A percentile compares a stretch with the other conserved stretches of the same genome.
Evolutionary conservation across 2,797 vertebrate genomes (phyloP).

Genomic region (Chrosomus eos): DNA sequence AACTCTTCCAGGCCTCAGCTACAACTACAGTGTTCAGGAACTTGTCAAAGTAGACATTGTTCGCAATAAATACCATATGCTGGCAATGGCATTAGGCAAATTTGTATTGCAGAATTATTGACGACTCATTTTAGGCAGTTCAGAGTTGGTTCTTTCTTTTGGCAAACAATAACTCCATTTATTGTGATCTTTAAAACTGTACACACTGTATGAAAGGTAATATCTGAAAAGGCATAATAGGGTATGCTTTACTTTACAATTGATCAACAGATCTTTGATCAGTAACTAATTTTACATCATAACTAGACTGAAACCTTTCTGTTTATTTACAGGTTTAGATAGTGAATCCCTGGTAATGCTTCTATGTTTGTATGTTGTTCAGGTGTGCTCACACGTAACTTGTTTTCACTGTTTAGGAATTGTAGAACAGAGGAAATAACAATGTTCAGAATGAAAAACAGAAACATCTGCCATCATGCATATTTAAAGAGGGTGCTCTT

Average conservation of each 20-base stretch:
- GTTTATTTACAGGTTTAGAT: constrained; percentile 5
- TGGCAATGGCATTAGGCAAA: neutral
- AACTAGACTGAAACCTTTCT: too few relatives aligned
- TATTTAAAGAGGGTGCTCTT: constrained; percentile 52
- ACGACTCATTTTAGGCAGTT: neutral
- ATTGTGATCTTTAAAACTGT: neutral
- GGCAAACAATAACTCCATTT: neutral
- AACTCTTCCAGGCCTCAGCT: neutral
- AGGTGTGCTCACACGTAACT: neutral
- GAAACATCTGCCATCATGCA: constrained; percentile 58
- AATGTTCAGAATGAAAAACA: constrained; percentile 47
- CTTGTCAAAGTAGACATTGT: neutral
- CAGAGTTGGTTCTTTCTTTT: neutral
- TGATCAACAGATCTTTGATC: neutral
- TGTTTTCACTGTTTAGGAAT: constrained; percentile 13
- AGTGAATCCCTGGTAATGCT: neutral
- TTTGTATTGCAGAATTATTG: neutral
- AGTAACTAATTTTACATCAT: neutral
- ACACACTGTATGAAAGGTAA: neutral
- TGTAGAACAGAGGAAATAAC: constrained; percentile 46
- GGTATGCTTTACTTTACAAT: neutral
- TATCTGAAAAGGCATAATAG: neutral
- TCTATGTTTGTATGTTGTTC: neutral
- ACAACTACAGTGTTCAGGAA: neutral
- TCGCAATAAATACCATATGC: neutral